Conservation (phyloP, 2,797 vertebrate species). For the Acanthurus tractus region DNA sequence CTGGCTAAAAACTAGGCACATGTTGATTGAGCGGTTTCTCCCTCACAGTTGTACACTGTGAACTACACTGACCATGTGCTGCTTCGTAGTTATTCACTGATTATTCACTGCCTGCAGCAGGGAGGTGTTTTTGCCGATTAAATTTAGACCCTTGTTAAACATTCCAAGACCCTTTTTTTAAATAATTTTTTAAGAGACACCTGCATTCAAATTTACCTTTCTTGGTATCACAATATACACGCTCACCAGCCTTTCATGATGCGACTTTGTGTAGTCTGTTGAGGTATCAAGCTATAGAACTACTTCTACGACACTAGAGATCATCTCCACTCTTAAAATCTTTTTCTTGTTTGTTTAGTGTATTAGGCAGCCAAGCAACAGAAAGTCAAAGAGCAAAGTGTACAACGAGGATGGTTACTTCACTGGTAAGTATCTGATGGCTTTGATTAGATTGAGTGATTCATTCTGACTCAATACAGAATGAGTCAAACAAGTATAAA, state of each 20-base stretch:
- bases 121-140: no score
- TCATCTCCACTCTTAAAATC: background rate
- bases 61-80: background rate
- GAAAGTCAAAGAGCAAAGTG: background rate
- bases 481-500: constrained; percentile 39
- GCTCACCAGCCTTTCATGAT: background rate
- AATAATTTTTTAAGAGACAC: no score
- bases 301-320: background rate
- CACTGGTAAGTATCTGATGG: constrained; percentile 1
- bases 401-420: background rate
- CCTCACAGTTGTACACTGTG: background rate
- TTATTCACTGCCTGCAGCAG: no score
- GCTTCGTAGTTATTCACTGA: no score
- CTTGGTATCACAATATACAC: background rate
- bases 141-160: background rate
- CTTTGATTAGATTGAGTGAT: constrained; percentile 24
- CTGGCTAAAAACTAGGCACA: background rate
- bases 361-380: background rate
- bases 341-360: background rate
- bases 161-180: background rate
- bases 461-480: constrained; percentile 43
- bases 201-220: background rate
- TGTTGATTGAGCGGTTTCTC: background rate
- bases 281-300: background rate
- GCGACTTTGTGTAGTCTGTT: background rate